Evolutionary conservation across 2,888 invertebrate species (phyloP).

Genomic region (Leptinotarsa rubiginosa): DNA sequence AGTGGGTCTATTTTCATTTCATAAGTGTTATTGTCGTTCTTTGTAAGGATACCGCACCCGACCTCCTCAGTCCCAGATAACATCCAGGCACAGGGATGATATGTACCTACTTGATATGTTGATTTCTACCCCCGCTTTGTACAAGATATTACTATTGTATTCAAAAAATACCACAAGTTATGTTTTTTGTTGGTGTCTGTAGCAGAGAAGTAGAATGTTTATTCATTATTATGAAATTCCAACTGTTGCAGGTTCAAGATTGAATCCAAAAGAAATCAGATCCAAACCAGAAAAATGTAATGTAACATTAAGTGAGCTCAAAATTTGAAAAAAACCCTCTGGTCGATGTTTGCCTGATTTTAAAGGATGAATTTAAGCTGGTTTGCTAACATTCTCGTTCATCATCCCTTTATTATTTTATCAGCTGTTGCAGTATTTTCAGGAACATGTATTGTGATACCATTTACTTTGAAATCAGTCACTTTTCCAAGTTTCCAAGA

Average conservation of each 20-base stretch:
- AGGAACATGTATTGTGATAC: conserved; percentile 75
- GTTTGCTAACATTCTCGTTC: conserved; percentile 76
- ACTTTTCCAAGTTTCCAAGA: conserved; percentile 85
- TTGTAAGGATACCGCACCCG: conserved; percentile 22
- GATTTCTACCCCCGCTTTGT: not conserved
- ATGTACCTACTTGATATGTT: not conserved
- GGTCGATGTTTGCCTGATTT: conserved; percentile 7
- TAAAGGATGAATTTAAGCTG: conserved; percentile 59
- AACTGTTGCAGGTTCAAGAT: conserved; percentile 22
- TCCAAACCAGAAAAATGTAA: conserved; percentile 3
- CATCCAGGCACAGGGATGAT: conserved; percentile 24
- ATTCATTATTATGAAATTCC: not conserved
- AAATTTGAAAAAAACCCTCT: not conserved
- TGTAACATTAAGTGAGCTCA: not conserved
- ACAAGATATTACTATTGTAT: conserved; percentile 2
- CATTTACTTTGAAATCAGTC: conserved; percentile 72
- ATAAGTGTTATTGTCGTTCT: conserved; percentile 1
- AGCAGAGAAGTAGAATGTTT: not conserved
- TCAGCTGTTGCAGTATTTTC: conserved; percentile 74
- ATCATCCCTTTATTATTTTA: conserved; percentile 76
- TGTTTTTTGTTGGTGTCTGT: not conserved
- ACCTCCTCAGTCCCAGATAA: conserved; percentile 13
- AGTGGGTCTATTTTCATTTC: conserved; percentile 2
- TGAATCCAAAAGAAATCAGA: conserved; percentile 1
- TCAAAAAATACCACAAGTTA: not conserved